Evolutionary conservation across 1,140 invertebrate species (phyloP).

Genomic region (Hycleus cichorii): DNA sequence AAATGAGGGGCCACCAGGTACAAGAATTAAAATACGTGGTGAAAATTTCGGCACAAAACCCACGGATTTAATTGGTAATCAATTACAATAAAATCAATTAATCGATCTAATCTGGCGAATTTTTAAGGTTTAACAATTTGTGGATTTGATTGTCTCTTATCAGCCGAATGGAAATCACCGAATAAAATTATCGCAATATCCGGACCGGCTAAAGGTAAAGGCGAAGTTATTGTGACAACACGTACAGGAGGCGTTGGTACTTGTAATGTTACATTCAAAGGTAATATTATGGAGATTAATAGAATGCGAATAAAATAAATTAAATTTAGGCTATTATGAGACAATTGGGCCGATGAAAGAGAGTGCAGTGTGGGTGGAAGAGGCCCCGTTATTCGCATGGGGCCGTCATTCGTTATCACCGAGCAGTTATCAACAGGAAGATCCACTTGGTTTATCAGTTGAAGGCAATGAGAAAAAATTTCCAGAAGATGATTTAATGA

Average conservation of each 20-base stretch:
- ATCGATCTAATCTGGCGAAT: neutral
- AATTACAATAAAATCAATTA: neutral
- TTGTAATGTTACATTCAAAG: conserved; percentile 92
- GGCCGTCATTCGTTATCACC: conserved; percentile 73
- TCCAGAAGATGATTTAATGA: conserved; percentile 83
- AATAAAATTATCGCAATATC: conserved; percentile 96
- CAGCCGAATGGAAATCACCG: conserved; percentile 95
- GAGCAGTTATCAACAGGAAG: conserved; percentile 80
- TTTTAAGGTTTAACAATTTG: conserved; percentile 84
- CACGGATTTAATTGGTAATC: conserved; percentile 75
- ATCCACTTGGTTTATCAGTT: conserved; percentile 88
- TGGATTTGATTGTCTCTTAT: conserved; percentile 87
- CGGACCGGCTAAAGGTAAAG: conserved; percentile 86
- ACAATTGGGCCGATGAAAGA: conserved; percentile 91
- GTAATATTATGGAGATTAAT: conserved; percentile 30
- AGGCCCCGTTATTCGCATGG: conserved; percentile 73
- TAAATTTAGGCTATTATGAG: conserved; percentile 63
- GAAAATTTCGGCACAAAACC: conserved; percentile 85
- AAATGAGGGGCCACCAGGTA: conserved; percentile 95
- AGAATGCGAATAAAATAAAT: neutral
- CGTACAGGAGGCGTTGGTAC: conserved; percentile 83
- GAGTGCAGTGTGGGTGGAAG: conserved; percentile 98
- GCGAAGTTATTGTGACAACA: conserved; percentile 93
- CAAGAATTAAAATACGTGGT: conserved; percentile 89
- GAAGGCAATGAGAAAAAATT: conserved; percentile 89